phyloP scores from a whole-genome alignment of 2,888 invertebrate species.

The Nezara viridula region DNA sequence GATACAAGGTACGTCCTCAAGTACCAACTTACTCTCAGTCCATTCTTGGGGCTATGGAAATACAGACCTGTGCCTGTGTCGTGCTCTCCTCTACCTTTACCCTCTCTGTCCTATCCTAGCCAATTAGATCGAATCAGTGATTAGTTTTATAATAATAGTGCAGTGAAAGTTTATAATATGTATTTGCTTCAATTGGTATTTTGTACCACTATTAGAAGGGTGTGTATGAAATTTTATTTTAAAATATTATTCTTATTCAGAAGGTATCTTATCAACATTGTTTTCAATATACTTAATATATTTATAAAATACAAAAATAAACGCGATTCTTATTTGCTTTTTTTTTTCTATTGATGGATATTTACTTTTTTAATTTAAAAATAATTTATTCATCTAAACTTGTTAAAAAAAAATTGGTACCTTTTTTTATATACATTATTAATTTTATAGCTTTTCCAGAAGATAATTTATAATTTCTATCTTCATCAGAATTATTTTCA shows the following conservation, averaged over 20 bases:
- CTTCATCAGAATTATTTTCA: no score
- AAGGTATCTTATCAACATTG: background rate
- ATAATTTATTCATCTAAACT: no score
- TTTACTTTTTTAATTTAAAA: no score
- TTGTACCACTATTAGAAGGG: slow-evolving; percentile 45
- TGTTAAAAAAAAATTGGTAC: no score
- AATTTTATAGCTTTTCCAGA: no score
- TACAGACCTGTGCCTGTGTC: background rate
- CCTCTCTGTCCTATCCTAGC: background rate
- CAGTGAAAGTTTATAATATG: slow-evolving; percentile 28
- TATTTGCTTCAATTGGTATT: slow-evolving; percentile 39
- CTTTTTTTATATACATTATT: no score
- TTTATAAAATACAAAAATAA: no score
- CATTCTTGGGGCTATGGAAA: background rate
- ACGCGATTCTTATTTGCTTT: no score
- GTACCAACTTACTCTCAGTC: slow-evolving; percentile 22
- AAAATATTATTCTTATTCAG: background rate
- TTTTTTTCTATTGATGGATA: no score
- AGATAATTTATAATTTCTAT: no score
- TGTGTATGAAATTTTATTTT: slow-evolving; percentile 32
- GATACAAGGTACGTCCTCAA: slow-evolving; percentile 64
- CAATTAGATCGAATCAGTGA: background rate
- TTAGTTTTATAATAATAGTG: slow-evolving; percentile 27
- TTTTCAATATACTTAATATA: background rate
- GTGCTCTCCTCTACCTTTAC: background rate